Evolutionary conservation across 2,797 vertebrate species (phyloP), one percentile per base, ranked within the genome.

Genomic region (Syndactyla subalaris): DNA sequence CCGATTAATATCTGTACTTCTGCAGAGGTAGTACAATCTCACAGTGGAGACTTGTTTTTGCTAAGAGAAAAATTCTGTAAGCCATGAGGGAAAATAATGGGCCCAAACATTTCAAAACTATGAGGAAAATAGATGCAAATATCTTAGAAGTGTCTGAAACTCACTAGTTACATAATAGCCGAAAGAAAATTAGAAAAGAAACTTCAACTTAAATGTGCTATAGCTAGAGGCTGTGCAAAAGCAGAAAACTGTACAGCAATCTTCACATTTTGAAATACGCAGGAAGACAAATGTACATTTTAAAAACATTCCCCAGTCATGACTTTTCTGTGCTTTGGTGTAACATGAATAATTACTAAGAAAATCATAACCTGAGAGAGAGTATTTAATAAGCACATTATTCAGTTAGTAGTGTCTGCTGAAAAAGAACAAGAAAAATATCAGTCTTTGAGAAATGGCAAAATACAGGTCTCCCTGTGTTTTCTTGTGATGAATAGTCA

Each of bases 91-190:
- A 57, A 89, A 86, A 59, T 34, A 90, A 71, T n/a, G 15, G 22
- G 23, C 6, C 2, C 15, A 82, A 85, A 72, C 43, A 43, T 10
- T 18, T 68, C 17, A 80, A 75, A 72, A 51, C 10, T 57, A 48
- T 24, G 9, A 67, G 52, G 21, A 68, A 92, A 87, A 67, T 10
- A 52, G 19, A 68, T 17, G n/a, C 5, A 92, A 95, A 73, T 68
- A 88, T 65, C 78, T 85, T 55, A 70, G 61, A 96, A 87, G 13
- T 41, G 17, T 89, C 34, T 91, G 46, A 95, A 97, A 95, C 10
- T 49, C 62, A 38, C 32, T 72, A 29, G 45, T 19, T 66, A 54
- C 63, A 41, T 87, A 73, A 22, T 32, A 67, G 6, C 71, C 41
- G 63, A 87, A 89, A 79, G 65, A 71, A 70, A 90, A 94, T 57